Percentiles rank a stretch among this genome's conserved stretches.
Evolutionary conservation across 1,140 invertebrate genomes (phyloP).

Genomic region (Aphelenchoides fujianensis): DNA sequence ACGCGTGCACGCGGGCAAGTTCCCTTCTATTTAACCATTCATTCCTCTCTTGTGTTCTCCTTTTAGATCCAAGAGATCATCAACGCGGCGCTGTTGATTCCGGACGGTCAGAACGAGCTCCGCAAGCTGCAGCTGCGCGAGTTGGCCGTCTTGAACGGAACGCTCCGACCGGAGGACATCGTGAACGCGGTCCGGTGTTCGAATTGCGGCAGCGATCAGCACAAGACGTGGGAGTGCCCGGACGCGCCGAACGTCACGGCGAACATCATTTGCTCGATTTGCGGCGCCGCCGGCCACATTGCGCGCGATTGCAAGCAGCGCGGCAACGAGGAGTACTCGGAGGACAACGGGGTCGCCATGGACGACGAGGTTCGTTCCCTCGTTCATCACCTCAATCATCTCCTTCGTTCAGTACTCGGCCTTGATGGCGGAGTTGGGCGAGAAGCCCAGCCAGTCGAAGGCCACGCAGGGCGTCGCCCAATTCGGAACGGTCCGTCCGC

Average conservation of each 20-base stretch:
- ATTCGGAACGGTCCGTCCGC: no score
- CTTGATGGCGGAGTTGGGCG: conserved; percentile 60
- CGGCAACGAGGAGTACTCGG: conserved; percentile 36
- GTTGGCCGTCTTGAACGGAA: conserved; percentile 93
- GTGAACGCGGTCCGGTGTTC: conserved; percentile 75
- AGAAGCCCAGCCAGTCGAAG: no score
- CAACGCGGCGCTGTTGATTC: conserved; percentile 92
- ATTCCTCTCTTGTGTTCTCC: not conserved
- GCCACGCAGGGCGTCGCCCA: no score
- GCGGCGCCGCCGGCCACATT: conserved; percentile 95
- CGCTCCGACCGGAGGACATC: conserved; percentile 87
- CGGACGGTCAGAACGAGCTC: conserved; percentile 96
- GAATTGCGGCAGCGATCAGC: conserved; percentile 86
- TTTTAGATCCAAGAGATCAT: conserved; percentile 92
- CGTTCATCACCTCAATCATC: conserved; percentile 11
- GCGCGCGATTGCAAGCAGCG: conserved; percentile 79
- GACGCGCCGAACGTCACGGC: conserved; percentile 97
- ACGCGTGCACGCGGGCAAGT: conserved; percentile 76
- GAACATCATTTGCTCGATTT: conserved; percentile 90
- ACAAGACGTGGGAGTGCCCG: conserved; percentile 87
- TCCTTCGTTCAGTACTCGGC: conserved; percentile 54
- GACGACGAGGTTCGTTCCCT: conserved; percentile 52
- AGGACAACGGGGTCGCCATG: no score
- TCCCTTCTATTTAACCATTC: not conserved
- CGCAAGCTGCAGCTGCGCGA: conserved; percentile 91